These are phyloP conservation scores for Serinus canaria DNA, from an alignment of 2,113 vertebrate species.

Conservation along the genomic window DNA sequence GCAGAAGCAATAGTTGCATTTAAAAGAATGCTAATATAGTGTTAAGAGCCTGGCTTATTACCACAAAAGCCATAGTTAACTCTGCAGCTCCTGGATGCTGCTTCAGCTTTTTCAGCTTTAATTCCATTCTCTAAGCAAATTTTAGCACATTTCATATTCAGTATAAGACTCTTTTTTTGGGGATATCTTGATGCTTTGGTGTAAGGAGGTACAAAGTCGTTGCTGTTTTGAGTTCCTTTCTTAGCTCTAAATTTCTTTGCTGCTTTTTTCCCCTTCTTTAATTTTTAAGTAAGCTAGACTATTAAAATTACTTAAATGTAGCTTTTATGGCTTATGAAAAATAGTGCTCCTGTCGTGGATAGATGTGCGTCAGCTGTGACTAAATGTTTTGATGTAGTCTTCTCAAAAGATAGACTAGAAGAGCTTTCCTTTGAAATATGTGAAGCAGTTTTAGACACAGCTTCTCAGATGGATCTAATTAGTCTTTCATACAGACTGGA, in stretches of 20 bases:
- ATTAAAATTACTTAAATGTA: slow-evolving; percentile 58
- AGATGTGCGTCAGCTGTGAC: slow-evolving; percentile 68
- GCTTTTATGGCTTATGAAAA: slow-evolving; percentile 70
- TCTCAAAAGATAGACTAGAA: slow-evolving; percentile 68
- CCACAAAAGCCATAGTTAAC: slow-evolving; percentile 14
- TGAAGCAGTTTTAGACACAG: slow-evolving; percentile 75
- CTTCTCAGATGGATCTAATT: slow-evolving; percentile 90
- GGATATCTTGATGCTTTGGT: slow-evolving; percentile 1
- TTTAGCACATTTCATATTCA: background rate
- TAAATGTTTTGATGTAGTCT: slow-evolving; percentile 83
- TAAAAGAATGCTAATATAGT: background rate
- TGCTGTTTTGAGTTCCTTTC: background rate
- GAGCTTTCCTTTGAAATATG: slow-evolving; percentile 80
- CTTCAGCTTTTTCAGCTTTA: slow-evolving; percentile 55
- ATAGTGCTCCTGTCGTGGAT: slow-evolving; percentile 62
- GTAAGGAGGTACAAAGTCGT: background rate
- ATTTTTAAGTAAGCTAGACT: slow-evolving; percentile 55
- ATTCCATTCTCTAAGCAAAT: background rate
- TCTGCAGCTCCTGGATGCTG: background rate
- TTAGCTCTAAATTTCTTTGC: slow-evolving; percentile 29
- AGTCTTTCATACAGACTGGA: slow-evolving; percentile 81
- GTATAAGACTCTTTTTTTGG: background rate
- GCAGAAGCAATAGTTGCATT: background rate
- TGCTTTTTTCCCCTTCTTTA: background rate
- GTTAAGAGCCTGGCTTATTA: slow-evolving; percentile 29